Evolutionary conservation across 35 echinoderm and acorn worm genomes (phyloP).

Genomic region (Nesometra sesokonis): DNA sequence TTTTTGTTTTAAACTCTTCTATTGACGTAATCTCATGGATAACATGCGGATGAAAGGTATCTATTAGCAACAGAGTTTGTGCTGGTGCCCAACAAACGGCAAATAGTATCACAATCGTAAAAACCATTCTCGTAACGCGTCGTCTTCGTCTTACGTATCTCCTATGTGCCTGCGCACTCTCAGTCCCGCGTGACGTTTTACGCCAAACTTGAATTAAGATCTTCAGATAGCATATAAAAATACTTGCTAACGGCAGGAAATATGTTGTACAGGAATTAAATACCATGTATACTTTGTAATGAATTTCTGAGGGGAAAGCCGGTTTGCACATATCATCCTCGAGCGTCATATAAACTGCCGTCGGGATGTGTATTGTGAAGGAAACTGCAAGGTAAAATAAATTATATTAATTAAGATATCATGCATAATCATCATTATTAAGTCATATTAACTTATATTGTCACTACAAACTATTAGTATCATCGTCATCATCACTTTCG

Average conservation of each 20-base stretch:
- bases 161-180: conserved; percentile 27
- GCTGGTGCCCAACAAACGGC: conserved; percentile 41
- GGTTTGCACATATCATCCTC: background rate
- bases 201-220: conserved; percentile 27
- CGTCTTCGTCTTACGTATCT: conserved; percentile 19
- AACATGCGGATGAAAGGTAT: background rate
- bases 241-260: background rate
- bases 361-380: background rate
- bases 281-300: background rate
- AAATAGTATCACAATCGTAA: conserved; percentile 27
- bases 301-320: background rate
- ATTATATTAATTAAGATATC: background rate
- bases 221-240: conserved; percentile 13
- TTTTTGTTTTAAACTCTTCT: background rate
- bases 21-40: background rate
- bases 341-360: background rate
- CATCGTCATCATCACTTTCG: no score
- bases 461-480: no score
- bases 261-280: background rate
- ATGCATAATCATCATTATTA: no score
- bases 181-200: conserved; percentile 23
- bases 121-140: conserved; percentile 36
- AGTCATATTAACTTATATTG: no score
- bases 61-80: conserved; percentile 10
- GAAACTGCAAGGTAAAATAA: background rate